Evolutionary conservation across 2,888 invertebrate genomes (phyloP).

Genomic region (Tyria jacobaeae): DNA sequence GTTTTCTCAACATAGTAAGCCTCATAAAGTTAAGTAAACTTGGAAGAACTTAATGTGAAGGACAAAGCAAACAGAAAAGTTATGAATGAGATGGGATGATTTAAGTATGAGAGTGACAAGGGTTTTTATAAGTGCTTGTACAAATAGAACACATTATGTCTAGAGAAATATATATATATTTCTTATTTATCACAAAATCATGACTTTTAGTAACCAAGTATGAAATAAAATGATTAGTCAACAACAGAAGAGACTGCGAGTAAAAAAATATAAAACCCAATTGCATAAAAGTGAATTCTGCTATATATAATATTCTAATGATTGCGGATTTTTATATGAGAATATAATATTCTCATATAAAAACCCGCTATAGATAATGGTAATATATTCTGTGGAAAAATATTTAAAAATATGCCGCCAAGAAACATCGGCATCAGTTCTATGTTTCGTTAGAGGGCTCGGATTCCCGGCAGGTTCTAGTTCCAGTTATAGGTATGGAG

Average conservation of each 20-base stretch:
- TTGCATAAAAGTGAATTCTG: no score
- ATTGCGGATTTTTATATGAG: no score
- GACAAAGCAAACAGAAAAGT: slow-evolving; percentile 2
- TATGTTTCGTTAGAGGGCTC: no score
- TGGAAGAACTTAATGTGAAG: slow-evolving; percentile 9
- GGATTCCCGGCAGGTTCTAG: no score
- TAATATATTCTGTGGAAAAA: no score
- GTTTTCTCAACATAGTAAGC: slow-evolving; percentile 19
- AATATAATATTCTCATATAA: no score
- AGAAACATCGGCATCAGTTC: no score
- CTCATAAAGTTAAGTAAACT: slow-evolving; percentile 13
- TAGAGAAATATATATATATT: neutral
- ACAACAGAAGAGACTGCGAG: neutral
- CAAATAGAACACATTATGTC: neutral
- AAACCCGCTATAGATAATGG: no score
- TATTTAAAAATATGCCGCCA: no score
- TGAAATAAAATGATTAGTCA: neutral
- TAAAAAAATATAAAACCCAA: no score
- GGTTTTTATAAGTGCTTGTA: slow-evolving; percentile 1
- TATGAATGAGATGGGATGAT: slow-evolving; percentile 10
- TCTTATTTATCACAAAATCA: neutral
- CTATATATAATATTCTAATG: no score
- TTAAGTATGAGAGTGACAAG: slow-evolving; percentile 6
- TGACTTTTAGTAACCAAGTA: neutral
- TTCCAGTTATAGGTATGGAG: no score